Evolutionary conservation across 1,140 invertebrate species (phyloP).

Genomic region (Augochlora pura): DNA sequence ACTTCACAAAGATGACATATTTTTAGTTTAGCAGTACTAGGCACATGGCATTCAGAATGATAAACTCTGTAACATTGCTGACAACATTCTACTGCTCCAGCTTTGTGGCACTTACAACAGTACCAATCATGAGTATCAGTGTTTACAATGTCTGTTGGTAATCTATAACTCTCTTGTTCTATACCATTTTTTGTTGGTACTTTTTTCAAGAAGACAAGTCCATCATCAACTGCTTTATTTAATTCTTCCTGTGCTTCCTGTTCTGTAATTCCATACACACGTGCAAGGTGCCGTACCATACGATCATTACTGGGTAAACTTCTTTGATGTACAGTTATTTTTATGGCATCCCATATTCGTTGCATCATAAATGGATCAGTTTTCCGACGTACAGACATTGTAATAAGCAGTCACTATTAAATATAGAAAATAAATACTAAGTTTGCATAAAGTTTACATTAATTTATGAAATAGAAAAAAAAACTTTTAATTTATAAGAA

Average conservation of each 20-base stretch:
- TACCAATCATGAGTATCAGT: slow-evolving; percentile 74
- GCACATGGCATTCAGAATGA: slow-evolving; percentile 68
- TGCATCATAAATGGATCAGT: slow-evolving; percentile 74
- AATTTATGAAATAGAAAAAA: no score
- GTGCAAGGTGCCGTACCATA: slow-evolving; percentile 72
- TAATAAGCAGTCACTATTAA: slow-evolving; percentile 19
- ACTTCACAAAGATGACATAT: slow-evolving; percentile 75
- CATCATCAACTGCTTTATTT: slow-evolving; percentile 72
- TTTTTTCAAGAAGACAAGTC: slow-evolving; percentile 72
- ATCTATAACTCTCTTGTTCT: slow-evolving; percentile 73
- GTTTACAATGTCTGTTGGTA: slow-evolving; percentile 61
- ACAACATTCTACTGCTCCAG: slow-evolving; percentile 71
- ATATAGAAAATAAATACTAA: background rate
- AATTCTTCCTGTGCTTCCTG: slow-evolving; percentile 72
- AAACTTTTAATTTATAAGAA: no score
- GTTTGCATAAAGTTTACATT: background rate
- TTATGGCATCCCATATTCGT: slow-evolving; percentile 76
- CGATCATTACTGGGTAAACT: slow-evolving; percentile 74
- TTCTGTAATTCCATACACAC: slow-evolving; percentile 72
- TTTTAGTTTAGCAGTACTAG: slow-evolving; percentile 60
- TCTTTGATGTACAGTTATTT: slow-evolving; percentile 74
- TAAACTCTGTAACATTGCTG: slow-evolving; percentile 74
- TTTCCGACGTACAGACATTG: slow-evolving; percentile 71
- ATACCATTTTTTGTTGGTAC: slow-evolving; percentile 69
- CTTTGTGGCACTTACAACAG: slow-evolving; percentile 74